These are phyloP conservation scores for Pelagia noctiluca DNA, from an alignment of 30 jellyfish, hydroid and myxozoan genomes.

Conservation along the genomic window DNA sequence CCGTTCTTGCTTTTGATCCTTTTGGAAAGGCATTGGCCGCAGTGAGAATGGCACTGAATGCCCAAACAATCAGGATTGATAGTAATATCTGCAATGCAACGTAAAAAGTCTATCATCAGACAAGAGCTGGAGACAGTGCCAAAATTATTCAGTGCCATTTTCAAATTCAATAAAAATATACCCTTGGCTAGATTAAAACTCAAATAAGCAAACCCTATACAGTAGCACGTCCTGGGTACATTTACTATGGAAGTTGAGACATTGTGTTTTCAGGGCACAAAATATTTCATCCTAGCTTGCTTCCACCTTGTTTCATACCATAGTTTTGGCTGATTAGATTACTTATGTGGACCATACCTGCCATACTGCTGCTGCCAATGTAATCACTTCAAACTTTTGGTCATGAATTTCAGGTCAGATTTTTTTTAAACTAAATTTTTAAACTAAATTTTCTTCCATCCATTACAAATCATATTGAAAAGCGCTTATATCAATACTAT, in stretches of 20 bases:
- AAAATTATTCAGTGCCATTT: constrained; percentile 47
- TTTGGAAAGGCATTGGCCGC: constrained; percentile 78
- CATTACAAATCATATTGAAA: background rate
- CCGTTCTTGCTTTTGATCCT: constrained; percentile 89
- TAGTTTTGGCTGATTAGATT: no score
- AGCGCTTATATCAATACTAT: background rate
- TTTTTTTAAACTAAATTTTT: no score
- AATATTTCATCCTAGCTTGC: no score
- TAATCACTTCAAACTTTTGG: background rate
- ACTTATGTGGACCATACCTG: no score
- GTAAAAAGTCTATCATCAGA: constrained; percentile 5
- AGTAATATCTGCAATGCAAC: constrained; percentile 62
- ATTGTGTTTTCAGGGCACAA: no score
- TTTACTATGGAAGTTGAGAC: background rate
- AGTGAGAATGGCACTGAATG: constrained; percentile 79
- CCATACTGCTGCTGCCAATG: background rate
- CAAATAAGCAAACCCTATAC: constrained; percentile 69
- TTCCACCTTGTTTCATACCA: no score
- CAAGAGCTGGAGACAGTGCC: constrained; percentile 49
- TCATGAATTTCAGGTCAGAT: background rate
- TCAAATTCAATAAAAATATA: constrained; percentile 76
- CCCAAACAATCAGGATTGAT: constrained; percentile 80
- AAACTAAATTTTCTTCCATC: background rate
- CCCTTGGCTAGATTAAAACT: no score
- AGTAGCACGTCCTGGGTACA: background rate